phyloP scores from a whole-genome alignment of 2,888 invertebrate genomes.

The Caenorhabditis sp. region DNA sequence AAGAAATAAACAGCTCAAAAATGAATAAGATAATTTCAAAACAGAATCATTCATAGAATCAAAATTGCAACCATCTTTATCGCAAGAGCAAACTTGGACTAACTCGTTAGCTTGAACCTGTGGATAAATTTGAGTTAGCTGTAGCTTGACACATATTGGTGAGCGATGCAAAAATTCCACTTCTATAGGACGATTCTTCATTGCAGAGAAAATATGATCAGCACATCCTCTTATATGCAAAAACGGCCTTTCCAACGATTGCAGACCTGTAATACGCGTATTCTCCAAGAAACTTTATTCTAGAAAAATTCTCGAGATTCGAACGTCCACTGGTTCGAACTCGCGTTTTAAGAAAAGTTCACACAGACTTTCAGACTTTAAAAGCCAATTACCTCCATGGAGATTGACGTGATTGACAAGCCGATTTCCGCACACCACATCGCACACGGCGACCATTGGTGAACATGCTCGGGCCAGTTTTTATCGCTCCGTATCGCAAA shows the following conservation, averaged over 20 bases:
- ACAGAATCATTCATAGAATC: slow-evolving; percentile 21
- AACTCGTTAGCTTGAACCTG: slow-evolving; percentile 65
- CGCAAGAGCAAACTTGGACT: slow-evolving; percentile 68
- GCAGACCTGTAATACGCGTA: slow-evolving; percentile 51
- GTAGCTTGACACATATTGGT: slow-evolving; percentile 63
- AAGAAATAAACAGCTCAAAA: neutral
- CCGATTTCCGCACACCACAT: too few species aligned
- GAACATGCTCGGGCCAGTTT: too few species aligned
- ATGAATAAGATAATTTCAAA: neutral
- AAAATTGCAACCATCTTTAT: slow-evolving; percentile 65
- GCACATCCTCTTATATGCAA: slow-evolving; percentile 70
- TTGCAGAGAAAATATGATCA: slow-evolving; percentile 58
- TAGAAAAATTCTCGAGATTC: too few species aligned
- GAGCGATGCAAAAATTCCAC: slow-evolving; percentile 64
- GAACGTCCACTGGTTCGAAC: too few species aligned
- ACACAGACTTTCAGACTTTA: too few species aligned
- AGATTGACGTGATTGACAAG: too few species aligned
- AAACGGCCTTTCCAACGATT: slow-evolving; percentile 60
- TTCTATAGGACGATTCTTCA: slow-evolving; percentile 52
- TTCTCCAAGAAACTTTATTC: too few species aligned
- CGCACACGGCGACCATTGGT: too few species aligned
- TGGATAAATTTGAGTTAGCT: slow-evolving; percentile 67
- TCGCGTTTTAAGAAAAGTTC: too few species aligned
- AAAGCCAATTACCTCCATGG: too few species aligned
- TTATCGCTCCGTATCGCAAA: too few species aligned